Base-by-base conservation (phyloP, 2,113 vertebrate genomes). In the Sphyrna mokarran region DNA sequence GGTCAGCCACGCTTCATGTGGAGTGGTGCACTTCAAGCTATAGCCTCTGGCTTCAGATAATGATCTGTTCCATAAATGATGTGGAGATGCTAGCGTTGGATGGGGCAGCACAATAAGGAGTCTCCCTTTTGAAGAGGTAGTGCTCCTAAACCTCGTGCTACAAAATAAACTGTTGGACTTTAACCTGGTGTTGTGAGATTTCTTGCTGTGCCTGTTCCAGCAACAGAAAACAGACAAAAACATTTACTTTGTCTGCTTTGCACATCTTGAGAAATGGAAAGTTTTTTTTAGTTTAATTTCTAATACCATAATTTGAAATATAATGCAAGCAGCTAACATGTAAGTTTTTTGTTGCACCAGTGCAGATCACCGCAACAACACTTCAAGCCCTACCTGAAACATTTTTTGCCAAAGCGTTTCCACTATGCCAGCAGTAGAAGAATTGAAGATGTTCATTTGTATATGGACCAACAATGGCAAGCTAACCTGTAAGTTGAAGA, bases 341-440 rank as follows among this genome's bases (percentile, higher is more conserved):
- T 29, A 29, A 54, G 33, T 23, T 5, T 10, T 0, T 96, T 5
- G 94, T 95, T 89, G 13, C 48, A 61, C 58, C 96, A 98, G 98
- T 98, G 98, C 96, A 97, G 96, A 96, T 97, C 96, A 16, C 76
- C 97, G 0, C 96, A 96, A 14, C 98, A 98, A 90, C 97, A 97
- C 96, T 96, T 97, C 87, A 97, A 96, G 5, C 96, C 98, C 0
- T 98, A 98, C 95, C 96, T 98, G 78, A 98, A 98, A 94, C 76
- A 96, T 20, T 9, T 98, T 91, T 97, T 98, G 0, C 98, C 98
- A 0, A 98, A 98, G 78, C 97, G 98, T 13, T 97, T 98, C 9
- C 98, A 98, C 96, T 98, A 97, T 3, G 97, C 98, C 95, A 97
- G 96, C 96, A 98, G 97, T 96, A 96, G 97, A 1, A 97, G 98